Percentiles rank a stretch among this genome's conserved stretches.
phyloP scores from a whole-genome alignment of 2,797 vertebrate species.

The Sebastes vulpes region DNA sequence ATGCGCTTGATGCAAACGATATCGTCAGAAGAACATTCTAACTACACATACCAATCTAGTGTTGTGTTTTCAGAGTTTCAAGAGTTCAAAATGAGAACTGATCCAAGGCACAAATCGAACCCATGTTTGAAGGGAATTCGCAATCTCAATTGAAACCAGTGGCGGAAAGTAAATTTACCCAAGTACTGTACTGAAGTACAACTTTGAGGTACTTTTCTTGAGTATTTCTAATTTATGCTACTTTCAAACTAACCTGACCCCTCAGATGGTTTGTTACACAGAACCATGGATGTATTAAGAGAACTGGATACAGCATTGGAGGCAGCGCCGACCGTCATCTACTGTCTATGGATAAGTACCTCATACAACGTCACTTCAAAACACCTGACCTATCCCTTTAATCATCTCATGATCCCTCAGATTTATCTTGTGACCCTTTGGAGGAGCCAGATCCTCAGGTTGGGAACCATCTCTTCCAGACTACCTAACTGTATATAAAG shows the following conservation, averaged over 20 bases:
- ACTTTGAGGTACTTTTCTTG: neutral
- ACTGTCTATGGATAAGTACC: no score
- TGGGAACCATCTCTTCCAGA: neutral
- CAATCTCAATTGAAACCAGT: neutral
- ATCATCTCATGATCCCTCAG: neutral
- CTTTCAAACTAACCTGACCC: no score
- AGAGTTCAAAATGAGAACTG: slow-evolving; percentile 12
- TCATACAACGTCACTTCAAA: no score
- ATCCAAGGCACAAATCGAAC: slow-evolving; percentile 2
- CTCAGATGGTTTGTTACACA: no score
- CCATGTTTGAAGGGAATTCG: slow-evolving; percentile 17
- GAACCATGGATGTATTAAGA: no score
- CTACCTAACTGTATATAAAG: neutral
- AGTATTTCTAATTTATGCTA: neutral
- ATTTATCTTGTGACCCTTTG: neutral
- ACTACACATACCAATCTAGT: neutral
- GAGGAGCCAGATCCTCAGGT: rapidly evolving
- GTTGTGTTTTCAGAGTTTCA: neutral
- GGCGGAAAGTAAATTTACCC: neutral
- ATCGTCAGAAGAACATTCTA: neutral
- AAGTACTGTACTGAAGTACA: no score
- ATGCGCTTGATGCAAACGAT: slow-evolving; percentile 15
- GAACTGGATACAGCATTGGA: no score
- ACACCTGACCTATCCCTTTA: neutral
- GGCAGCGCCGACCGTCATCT: no score